These are phyloP conservation scores for Palythoa grandis DNA, from an alignment of 92 coral and sea anemone species.

Conservation along the genomic window DNA sequence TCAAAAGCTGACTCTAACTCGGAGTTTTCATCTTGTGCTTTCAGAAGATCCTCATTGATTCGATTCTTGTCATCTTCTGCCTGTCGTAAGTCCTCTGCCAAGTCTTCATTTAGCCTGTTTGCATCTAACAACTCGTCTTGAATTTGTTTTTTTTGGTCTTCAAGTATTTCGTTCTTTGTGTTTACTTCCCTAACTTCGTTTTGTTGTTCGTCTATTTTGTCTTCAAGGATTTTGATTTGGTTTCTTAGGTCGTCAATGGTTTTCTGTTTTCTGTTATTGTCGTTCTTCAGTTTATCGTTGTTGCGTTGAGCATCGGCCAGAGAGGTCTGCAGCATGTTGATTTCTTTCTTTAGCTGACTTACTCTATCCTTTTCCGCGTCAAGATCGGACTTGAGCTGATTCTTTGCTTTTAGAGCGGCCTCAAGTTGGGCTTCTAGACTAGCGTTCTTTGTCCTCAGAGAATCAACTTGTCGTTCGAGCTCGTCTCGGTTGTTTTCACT, in stretches of 20 bases:
- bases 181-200: constrained; percentile 88
- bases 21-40: constrained; percentile 75
- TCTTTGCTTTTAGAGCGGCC: constrained; percentile 82
- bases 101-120: constrained; percentile 79
- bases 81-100: constrained; percentile 81
- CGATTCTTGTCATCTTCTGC: constrained; percentile 78
- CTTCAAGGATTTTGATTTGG: constrained; percentile 85
- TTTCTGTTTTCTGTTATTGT: constrained; percentile 87
- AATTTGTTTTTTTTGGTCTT: constrained; percentile 93
- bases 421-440: constrained; percentile 85
- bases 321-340: constrained; percentile 74
- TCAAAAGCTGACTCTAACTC: constrained; percentile 89
- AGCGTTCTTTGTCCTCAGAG: constrained; percentile 78
- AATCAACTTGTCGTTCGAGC: constrained; percentile 79
- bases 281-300: constrained; percentile 82
- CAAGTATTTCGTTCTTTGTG: constrained; percentile 91
- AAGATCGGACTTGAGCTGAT: constrained; percentile 81
- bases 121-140: constrained; percentile 89
- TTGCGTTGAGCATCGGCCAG: constrained; percentile 85
- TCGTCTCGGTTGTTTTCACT: constrained; percentile 93
- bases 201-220: constrained; percentile 81
- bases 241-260: constrained; percentile 91
- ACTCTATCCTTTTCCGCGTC: constrained; percentile 90
- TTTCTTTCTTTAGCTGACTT: constrained; percentile 85
- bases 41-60: constrained; percentile 77